Evolutionary conservation across 2,888 invertebrate species (phyloP).

Genomic region (Cremastinae sp.): DNA sequence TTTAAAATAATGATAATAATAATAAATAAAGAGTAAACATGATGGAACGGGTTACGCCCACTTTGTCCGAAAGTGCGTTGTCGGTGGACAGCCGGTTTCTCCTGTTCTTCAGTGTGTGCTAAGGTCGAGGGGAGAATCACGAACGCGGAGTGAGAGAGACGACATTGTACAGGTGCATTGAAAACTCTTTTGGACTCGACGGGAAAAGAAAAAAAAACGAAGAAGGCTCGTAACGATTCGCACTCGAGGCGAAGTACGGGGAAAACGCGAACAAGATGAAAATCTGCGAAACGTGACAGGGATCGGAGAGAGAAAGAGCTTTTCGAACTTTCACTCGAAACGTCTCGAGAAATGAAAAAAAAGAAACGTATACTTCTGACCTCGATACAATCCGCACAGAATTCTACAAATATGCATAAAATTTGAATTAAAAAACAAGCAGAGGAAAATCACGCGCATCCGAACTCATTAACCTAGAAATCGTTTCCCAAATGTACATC

Average conservation of each 20-base stretch:
- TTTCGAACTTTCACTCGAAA: not conserved
- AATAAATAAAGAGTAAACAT: constrained; percentile 26
- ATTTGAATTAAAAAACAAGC: constrained; percentile 16
- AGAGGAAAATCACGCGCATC: constrained; percentile 4
- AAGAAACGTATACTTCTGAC: not conserved
- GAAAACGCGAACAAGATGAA: not conserved
- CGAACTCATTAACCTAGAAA: constrained; percentile 48
- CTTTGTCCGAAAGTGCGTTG: constrained; percentile 54
- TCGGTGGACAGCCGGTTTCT: constrained; percentile 53
- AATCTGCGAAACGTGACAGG: not conserved
- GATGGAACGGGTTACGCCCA: constrained; percentile 57
- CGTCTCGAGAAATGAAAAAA: not conserved
- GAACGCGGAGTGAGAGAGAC: constrained; percentile 45
- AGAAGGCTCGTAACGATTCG: too few relatives aligned
- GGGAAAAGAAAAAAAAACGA: not conserved
- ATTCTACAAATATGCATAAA: not conserved
- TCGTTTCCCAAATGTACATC: constrained; percentile 46
- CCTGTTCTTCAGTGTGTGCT: constrained; percentile 51
- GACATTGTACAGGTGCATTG: constrained; percentile 56
- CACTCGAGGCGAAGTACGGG: too few relatives aligned
- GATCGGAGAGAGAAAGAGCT: not conserved
- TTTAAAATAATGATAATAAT: constrained; percentile 8
- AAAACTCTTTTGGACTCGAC: constrained; percentile 35
- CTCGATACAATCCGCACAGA: not conserved
- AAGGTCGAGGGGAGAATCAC: constrained; percentile 55